Conservation (phyloP, 2,113 vertebrate species). For the Melanerpes aurifrons region DNA sequence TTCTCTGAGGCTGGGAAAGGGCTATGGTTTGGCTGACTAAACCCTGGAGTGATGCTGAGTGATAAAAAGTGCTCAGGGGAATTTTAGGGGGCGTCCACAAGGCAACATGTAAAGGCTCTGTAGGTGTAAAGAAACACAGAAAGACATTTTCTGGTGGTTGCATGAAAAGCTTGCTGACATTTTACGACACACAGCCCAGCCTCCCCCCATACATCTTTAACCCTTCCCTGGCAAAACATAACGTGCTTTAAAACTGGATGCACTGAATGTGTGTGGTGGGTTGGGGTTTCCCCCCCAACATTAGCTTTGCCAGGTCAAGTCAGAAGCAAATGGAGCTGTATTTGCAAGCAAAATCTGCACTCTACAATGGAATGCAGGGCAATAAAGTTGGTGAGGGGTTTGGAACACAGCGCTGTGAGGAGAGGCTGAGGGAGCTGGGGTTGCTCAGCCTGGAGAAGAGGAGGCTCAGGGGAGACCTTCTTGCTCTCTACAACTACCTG, state of each 20-base stretch:
- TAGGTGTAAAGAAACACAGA: slow-evolving; percentile 72
- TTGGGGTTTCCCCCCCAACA: too few species aligned
- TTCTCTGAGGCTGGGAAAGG: slow-evolving; percentile 78
- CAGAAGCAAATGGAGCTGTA: too few species aligned
- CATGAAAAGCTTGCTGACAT: slow-evolving; percentile 73
- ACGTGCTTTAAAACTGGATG: neutral
- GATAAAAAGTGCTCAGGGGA: slow-evolving; percentile 78
- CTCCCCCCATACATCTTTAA: slow-evolving; percentile 14
- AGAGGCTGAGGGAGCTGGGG: too few species aligned
- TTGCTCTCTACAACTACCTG: too few species aligned
- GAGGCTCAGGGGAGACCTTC: too few species aligned
- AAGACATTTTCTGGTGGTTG: slow-evolving; percentile 45
- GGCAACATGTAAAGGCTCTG: slow-evolving; percentile 36
- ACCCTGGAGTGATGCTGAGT: slow-evolving; percentile 72
- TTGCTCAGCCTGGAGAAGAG: too few species aligned
- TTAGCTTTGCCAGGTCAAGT: too few species aligned
- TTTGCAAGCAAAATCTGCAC: too few species aligned
- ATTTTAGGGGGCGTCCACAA: slow-evolving; percentile 74
- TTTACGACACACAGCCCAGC: slow-evolving; percentile 22
- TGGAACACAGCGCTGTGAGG: too few species aligned
- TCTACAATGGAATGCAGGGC: too few species aligned
- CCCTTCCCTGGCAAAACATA: neutral
- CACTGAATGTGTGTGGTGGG: too few species aligned
- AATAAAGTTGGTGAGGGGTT: too few species aligned
- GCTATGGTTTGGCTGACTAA: slow-evolving; percentile 83